Evolutionary conservation across 2,797 vertebrate genomes (phyloP).

Genomic region (Hemitrygon akajei): DNA sequence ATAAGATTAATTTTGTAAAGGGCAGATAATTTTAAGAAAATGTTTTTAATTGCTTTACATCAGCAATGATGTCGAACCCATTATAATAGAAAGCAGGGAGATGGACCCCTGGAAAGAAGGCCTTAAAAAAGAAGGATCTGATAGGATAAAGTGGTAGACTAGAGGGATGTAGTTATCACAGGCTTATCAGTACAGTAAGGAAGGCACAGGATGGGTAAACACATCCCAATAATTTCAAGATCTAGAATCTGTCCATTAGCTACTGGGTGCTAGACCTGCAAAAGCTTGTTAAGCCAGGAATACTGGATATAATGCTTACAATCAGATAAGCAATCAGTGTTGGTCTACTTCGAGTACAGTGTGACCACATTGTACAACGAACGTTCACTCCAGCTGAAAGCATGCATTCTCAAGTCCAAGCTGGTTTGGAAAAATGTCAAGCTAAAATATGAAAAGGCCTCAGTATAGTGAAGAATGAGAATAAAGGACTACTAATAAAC

Average conservation of each 20-base stretch:
- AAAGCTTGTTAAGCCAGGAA: not conserved
- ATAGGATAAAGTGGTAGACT: no score
- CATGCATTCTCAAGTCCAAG: not conserved
- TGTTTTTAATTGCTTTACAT: not conserved
- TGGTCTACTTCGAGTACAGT: not conserved
- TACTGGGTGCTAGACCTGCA: not conserved
- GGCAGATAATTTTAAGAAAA: not conserved
- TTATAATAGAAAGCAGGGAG: not conserved
- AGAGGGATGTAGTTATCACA: not conserved
- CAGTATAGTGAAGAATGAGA: constrained; percentile 30
- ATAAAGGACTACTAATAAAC: constrained; percentile 28
- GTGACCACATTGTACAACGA: constrained; percentile 4
- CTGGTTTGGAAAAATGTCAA: constrained; percentile 34
- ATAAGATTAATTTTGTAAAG: not conserved
- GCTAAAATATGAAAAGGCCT: constrained; percentile 22
- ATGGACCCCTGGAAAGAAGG: not conserved
- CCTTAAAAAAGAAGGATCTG: not conserved
- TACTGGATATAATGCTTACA: not conserved
- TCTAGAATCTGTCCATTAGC: not conserved
- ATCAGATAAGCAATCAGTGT: not conserved
- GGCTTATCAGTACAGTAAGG: not conserved
- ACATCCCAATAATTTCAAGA: not conserved
- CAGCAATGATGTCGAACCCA: not conserved
- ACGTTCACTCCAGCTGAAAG: not conserved
- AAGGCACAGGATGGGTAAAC: constrained; percentile 5